These are phyloP conservation scores for Balaeniceps rex DNA, from an alignment of 2,113 vertebrate genomes.

Conservation along the genomic window DNA sequence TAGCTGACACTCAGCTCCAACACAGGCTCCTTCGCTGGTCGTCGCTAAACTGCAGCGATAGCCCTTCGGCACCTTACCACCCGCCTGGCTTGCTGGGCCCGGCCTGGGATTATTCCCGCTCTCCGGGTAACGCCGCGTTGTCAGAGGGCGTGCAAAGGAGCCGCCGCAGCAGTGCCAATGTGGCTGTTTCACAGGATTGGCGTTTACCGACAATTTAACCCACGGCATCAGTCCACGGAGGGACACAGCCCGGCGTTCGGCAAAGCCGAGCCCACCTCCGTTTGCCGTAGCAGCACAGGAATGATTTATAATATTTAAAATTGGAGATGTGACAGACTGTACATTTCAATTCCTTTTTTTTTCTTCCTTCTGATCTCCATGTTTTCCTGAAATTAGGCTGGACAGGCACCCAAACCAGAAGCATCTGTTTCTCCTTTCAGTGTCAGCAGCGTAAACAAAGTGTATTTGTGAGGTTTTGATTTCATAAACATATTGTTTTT, in stretches of 20 bases:
- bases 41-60: rapidly evolving
- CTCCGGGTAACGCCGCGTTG: rapidly evolving
- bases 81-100: not conserved
- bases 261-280: not conserved
- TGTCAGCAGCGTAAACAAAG: not conserved
- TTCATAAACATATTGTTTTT: not conserved
- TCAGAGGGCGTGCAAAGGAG: too few species aligned
- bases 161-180: not conserved
- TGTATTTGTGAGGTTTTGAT: not conserved
- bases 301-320: too few species aligned
- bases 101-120: not conserved
- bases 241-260: not conserved
- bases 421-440: not conserved
- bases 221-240: rapidly evolving
- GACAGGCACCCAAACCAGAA: not conserved
- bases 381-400: not conserved
- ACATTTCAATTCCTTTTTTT: not conserved
- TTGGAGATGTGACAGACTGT: not conserved
- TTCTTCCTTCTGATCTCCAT: not conserved
- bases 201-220: not conserved
- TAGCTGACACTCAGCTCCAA: not conserved
- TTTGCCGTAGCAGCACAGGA: not conserved
- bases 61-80: not conserved
- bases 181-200: not conserved
- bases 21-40: rapidly evolving